Base-by-base conservation (phyloP, 2,888 invertebrate species). In the Drosophila kanekoi region DNA sequence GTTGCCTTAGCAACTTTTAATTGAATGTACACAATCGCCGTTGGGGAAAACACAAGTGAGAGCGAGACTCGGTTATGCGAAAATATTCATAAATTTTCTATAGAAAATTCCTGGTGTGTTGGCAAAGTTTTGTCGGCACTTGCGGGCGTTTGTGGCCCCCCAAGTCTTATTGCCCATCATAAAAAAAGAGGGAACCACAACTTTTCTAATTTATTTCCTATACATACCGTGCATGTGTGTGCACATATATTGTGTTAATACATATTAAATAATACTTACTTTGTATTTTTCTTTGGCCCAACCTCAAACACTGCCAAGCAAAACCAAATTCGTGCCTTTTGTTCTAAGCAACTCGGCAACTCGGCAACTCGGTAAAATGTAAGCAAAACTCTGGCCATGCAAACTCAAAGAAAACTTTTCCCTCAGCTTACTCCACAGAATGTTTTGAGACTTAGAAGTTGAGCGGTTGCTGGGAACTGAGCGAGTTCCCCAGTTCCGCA, bases 211-310 rank as follows among this genome's bases (percentile, higher is more conserved):
- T 85, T 85, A 88, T 85, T 88, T 88, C 67, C 77, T 68, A 80
- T 83, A 78, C 67, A 51, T 72, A 52, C 60, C 58, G 67, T 66
- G 49, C 69, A 67, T 67, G 68, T 68, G 59, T 69, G 68, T 53
- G 68, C 66, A 57, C 66, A 57, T 69, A 64, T 76, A 71, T 66
- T 68, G 64, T 78, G 71, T 68, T 88, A 78, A 80, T 86, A 82
- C 81, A 82, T 77, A 88, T 86, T 86, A 77, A 79, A 88, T 82
- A 84, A 79, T 88, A 86, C 86, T 85, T 79, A 85, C 81, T 88
- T 80, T 80, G 65, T 83, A 71, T 88, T 85, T 79, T 72, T 67
- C 83, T 75, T 87, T 64, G 59, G 11, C 41, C 53, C 44, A 33
- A 33, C 37, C 40, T 60, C 3, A 3, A 8, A 11, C 23, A 10